Conservation (phyloP, 2,797 vertebrate species). For the Graptemys geographica region DNA sequence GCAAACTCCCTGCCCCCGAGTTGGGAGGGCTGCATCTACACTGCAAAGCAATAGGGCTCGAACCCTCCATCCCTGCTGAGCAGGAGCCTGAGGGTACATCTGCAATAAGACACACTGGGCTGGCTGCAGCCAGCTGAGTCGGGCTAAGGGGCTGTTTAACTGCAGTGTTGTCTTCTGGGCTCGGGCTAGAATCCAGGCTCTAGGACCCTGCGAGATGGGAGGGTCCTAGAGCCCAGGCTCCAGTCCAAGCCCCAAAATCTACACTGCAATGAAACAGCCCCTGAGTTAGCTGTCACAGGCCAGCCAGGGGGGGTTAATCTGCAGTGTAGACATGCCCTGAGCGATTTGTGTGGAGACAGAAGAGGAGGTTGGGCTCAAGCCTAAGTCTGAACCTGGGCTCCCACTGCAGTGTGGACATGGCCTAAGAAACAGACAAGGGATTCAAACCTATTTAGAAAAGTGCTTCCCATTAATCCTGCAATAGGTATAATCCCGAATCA, state of each 20-base stretch:
- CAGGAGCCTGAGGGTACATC: not conserved
- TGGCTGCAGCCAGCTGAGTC: no score
- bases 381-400: not conserved
- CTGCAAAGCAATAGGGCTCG: not conserved
- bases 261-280: no score
- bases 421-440: slow-evolving; percentile 18
- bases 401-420: not conserved
- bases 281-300: no score
- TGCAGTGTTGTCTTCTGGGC: not conserved
- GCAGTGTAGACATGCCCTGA: not conserved
- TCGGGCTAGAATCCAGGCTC: no score
- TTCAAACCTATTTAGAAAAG: slow-evolving; percentile 47
- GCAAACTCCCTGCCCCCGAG: no score
- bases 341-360: not conserved
- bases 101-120: no score
- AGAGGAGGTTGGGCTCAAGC: not conserved
- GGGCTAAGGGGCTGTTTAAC: no score
- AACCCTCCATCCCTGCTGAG: not conserved
- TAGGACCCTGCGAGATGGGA: not conserved
- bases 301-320: not conserved
- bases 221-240: not conserved
- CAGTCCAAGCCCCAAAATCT: not conserved
- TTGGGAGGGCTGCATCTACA: not conserved
- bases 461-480: slow-evolving; percentile 35
- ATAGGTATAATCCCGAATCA: not conserved